Conservation (phyloP, 1,140 invertebrate species). For the Aphaenogaster floridana region DNA sequence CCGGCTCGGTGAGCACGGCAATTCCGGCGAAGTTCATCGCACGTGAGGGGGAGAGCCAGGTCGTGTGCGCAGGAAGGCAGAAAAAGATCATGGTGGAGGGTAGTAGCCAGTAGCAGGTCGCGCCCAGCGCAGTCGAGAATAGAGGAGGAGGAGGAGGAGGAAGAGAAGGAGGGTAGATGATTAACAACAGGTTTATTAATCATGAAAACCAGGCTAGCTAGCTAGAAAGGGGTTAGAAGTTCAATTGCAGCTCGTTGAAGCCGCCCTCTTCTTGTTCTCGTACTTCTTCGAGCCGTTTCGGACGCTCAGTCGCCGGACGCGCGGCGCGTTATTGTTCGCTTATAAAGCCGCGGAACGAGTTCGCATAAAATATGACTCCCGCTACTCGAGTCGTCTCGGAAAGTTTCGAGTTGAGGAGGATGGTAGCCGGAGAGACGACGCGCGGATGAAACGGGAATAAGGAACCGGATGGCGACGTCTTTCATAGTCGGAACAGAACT, state of each 20-base stretch:
- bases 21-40: conserved; percentile 58
- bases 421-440: background rate
- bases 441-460: background rate
- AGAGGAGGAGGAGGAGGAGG: background rate
- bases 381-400: conserved; percentile 33
- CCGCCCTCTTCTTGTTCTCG: conserved; percentile 14
- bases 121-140: background rate
- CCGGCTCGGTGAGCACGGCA: conserved; percentile 58
- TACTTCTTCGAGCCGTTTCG: conserved; percentile 12
- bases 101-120: conserved; percentile 17
- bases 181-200: conserved; percentile 72
- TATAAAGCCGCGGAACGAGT: conserved; percentile 52
- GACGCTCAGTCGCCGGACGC: background rate
- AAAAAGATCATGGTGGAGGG: conserved; percentile 41
- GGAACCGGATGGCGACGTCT: conserved; percentile 50
- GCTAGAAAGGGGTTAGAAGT: conserved; percentile 38
- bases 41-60: conserved; percentile 17
- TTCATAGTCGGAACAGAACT: conserved; percentile 56
- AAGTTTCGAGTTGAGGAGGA: conserved; percentile 32
- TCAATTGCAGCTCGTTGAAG: conserved; percentile 47
- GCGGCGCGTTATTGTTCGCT: conserved; percentile 65
- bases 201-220: background rate
- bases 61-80: conserved; percentile 53
- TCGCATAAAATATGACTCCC: conserved; percentile 66
- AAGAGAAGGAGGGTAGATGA: conserved; percentile 34